phyloP scores from a whole-genome alignment of 1,140 invertebrate species.

The Matsumurasca onukii region DNA sequence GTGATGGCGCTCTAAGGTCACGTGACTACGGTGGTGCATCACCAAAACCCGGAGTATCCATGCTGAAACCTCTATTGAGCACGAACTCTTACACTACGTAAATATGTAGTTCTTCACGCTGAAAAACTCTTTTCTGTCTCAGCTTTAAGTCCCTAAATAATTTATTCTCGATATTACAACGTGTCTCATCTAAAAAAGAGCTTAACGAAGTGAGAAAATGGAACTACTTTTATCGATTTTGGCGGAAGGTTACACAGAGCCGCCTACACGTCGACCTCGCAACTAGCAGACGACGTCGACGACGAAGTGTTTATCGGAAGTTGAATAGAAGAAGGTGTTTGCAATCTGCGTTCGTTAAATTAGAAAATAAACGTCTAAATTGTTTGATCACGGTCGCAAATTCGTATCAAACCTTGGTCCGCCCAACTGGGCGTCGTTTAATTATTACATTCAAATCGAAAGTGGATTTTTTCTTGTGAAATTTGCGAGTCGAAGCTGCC shows the following conservation, averaged over 20 bases:
- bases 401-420: not conserved
- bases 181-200: too few relatives aligned
- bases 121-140: too few relatives aligned
- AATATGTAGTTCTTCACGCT: too few relatives aligned
- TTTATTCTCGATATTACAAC: too few relatives aligned
- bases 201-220: too few relatives aligned
- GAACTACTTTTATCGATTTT: constrained; percentile 22
- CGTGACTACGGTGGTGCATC: too few relatives aligned
- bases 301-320: constrained; percentile 14
- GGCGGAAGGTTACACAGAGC: not conserved
- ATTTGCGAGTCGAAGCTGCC: not conserved
- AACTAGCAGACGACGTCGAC: not conserved
- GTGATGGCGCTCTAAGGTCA: too few relatives aligned
- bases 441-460: not conserved
- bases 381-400: too few relatives aligned
- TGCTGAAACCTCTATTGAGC: too few relatives aligned
- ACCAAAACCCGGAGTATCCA: too few relatives aligned
- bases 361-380: not conserved
- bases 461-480: constrained; percentile 10
- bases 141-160: too few relatives aligned
- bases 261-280: not conserved
- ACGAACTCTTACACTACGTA: too few relatives aligned
- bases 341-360: not conserved
- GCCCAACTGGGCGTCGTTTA: not conserved
- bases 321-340: constrained; percentile 12